Base-by-base conservation (phyloP, 2,888 invertebrate species). In the Phortica magna region DNA sequence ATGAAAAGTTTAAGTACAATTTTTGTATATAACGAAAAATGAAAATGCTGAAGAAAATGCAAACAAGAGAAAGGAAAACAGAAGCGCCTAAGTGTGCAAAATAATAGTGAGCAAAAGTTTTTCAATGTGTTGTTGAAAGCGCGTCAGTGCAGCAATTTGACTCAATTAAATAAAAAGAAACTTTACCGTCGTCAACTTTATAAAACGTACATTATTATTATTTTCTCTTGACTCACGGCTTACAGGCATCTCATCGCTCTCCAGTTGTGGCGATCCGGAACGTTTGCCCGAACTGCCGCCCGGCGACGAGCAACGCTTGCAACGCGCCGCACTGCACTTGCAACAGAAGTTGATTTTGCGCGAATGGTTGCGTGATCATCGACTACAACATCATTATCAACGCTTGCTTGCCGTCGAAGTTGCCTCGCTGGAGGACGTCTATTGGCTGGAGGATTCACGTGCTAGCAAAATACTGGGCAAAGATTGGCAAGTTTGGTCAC, bases 361-460 rank as follows among this genome's bases (percentile, higher is more conserved):
- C 41, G 96, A 97, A 93, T 97, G 97, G 97, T 93, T 97, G 79
- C 93, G 94, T 83, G 95, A 95, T 83, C 94, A 95, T 91, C 94
- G 94, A 61, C 93, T 96, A 80, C 95, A 95, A 88, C 94, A 95
- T 87, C 94, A 95, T 75, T 95, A 96, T 89, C 94, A 95, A 88
- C 95, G 95, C 88, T 92, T 97, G 84, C 93, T 96, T 85, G 95
- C 95, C 84, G 94, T 96, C 90, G 97, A 96, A 92, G 96, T 97
- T 67, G 94, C 95, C 73, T 95, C 96, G n/a, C 91, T 97, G 82
- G 97, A 97, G 91, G 97, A 97, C 92, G 97, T 97, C 43, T 97
- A 97, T 92, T 97, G 97, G 97, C 93, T 96, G 90, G 97, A 97
- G 91, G 97, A 97, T 91, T 94, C 95, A 76, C 94, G 95, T 76